Percentiles rank a stretch among this genome's conserved stretches.
These are phyloP conservation scores for Ibidorhyncha struthersii DNA, from an alignment of 2,113 vertebrate genomes.

Conservation along the genomic window DNA sequence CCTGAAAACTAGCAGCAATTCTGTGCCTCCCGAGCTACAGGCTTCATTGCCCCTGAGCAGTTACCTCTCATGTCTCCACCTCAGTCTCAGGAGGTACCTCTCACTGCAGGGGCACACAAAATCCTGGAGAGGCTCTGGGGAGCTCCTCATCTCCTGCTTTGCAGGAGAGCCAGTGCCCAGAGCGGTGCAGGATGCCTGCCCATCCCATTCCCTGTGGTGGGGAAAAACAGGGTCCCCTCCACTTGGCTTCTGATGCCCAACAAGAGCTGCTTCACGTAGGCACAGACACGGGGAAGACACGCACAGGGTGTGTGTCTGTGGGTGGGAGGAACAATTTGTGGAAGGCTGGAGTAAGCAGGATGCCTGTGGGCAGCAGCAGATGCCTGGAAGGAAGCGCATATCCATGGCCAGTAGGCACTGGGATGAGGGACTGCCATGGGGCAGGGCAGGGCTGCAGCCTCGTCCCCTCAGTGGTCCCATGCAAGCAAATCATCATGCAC, in stretches of 20 bases:
- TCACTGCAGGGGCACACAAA: not conserved
- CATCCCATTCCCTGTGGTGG: not conserved
- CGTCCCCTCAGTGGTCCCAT: fast-evolving
- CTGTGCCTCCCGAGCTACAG: not conserved
- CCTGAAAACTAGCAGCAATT: not conserved
- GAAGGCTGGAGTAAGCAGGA: not conserved
- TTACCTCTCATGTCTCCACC: not conserved
- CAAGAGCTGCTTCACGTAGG: not conserved
- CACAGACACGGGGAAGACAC: fast-evolving
- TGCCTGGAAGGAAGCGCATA: fast-evolving
- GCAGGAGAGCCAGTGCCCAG: not conserved
- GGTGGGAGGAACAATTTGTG: not conserved
- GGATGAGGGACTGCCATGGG: not conserved
- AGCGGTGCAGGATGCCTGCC: not conserved
- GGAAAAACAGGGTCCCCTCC: not conserved
- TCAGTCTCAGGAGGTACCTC: not conserved
- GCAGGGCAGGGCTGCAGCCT: not conserved
- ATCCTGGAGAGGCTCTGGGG: not conserved
- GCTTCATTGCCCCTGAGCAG: fast-evolving
- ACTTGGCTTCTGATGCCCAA: not conserved
- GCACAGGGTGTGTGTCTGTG: not conserved
- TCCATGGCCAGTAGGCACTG: not conserved
- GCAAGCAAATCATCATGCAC: not conserved
- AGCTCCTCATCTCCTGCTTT: not conserved
- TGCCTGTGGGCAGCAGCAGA: not conserved